A percentile compares a stretch with the other conserved stretches of the same genome.
phyloP scores from a whole-genome alignment of 2,113 vertebrate species.

The Catharus bicknelli region DNA sequence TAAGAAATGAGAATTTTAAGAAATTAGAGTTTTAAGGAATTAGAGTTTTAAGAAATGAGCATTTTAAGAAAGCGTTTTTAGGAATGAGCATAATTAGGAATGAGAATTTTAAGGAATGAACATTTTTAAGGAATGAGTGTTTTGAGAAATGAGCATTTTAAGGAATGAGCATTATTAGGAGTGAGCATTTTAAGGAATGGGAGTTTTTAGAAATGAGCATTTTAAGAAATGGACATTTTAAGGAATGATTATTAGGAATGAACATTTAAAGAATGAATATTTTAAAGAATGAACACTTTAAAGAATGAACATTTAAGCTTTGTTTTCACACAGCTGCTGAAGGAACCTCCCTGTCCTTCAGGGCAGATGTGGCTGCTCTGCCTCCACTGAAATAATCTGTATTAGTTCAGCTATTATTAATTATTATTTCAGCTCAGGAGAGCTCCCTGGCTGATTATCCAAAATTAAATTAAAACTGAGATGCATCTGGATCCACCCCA shows the following conservation, averaged over 20 bases:
- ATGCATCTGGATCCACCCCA: not conserved
- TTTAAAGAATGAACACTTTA: not conserved
- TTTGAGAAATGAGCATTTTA: fast-evolving
- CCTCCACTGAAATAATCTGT: not conserved
- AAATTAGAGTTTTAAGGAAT: no score
- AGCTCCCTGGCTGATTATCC: not conserved
- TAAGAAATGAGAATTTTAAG: no score
- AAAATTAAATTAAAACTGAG: not conserved
- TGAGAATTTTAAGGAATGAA: no score
- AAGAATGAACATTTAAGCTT: not conserved
- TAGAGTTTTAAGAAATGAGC: no score
- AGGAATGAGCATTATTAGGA: not conserved
- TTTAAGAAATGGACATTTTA: no score
- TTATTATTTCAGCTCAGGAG: not conserved
- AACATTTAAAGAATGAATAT: not conserved
- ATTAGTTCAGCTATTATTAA: no score
- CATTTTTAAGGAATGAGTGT: no score
- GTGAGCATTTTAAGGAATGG: fast-evolving
- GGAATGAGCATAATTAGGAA: no score
- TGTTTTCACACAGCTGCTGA: not conserved
- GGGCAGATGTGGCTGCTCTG: not conserved
- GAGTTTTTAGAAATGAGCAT: no score
- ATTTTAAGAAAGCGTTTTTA: not conserved
- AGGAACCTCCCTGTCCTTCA: not conserved
- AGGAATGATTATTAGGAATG: not conserved